Evolutionary conservation across 1,140 invertebrate species (phyloP), one percentile per base, ranked within the genome.

Genomic region (Paralvinella palmiformis): DNA sequence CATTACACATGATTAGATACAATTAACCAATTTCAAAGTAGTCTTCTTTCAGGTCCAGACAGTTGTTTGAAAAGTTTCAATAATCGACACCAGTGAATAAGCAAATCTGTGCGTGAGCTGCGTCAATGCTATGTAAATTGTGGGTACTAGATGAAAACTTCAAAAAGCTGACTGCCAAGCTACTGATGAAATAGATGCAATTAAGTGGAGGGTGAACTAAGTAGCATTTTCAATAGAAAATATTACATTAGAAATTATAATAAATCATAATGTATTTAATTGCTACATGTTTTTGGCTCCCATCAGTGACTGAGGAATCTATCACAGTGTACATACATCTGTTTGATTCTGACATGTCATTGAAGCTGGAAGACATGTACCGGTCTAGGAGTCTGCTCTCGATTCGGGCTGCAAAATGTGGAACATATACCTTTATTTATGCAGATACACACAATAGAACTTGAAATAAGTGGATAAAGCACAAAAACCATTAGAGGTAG

Each of bases 11-110:
- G 2, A 48, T 48, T 48, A 48, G 44, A 48, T 48, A 48, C 44
- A 48, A 48, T 48, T 24, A 48, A 48, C 44, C 44, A 48, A 48
- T 48, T 48, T 48, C 44, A 48, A 48, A 48, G 44, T 3, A 48
- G 27, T n/a, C 44, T 48, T 48, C 44, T 24, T 48, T 48, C 44
- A 48, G 44, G 10, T 48, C 44, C 27, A 48, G 10, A 24, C 44
- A 48, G 44, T 48, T 48, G 44, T 48, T 48, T 48, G 44, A 48
- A 48, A n/a, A 48, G 44, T 48, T 24, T 24, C 44, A 48, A 48
- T 48, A 20, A 48, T 48, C 44, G n/a, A 48, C 2, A 10, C 44
- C 44, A 48, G 44, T 48, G 44, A 48, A 48, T 48, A 48, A 2
- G 44, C 44, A 20, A 48, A 48, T 48, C 44, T 48, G 44, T 48